These are phyloP conservation scores for Hartigia nigra DNA, from an alignment of 2,888 invertebrate genomes.

Conservation along the genomic window DNA sequence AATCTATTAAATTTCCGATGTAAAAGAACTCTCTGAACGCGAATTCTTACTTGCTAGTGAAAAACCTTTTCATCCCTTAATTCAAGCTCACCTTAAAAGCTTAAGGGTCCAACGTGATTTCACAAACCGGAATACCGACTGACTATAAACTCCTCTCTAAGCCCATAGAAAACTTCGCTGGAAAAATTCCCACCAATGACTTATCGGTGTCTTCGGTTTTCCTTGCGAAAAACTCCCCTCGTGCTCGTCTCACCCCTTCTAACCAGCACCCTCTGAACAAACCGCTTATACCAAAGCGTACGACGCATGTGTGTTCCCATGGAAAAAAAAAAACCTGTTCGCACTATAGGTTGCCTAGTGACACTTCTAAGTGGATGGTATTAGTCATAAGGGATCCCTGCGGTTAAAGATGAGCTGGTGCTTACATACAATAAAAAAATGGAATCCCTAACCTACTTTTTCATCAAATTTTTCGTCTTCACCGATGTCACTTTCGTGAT, in stretches of 20 bases:
- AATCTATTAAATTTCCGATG: not conserved
- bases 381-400: slow-evolving; percentile 21
- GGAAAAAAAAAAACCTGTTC: slow-evolving; percentile 12
- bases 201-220: slow-evolving; percentile 14
- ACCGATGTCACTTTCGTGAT: not conserved
- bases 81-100: slow-evolving; percentile 15
- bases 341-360: slow-evolving; percentile 16
- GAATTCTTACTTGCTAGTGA: not conserved
- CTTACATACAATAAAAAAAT: not conserved
- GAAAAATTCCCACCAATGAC: slow-evolving; percentile 22
- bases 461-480: not conserved
- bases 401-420: slow-evolving; percentile 13
- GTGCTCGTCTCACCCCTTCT: not conserved
- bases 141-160: slow-evolving; percentile 14
- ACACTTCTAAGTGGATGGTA: slow-evolving; percentile 11
- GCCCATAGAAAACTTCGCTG: slow-evolving; percentile 17
- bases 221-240: not conserved
- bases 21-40: not conserved
- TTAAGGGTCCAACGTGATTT: slow-evolving; percentile 20
- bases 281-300: not conserved
- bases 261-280: slow-evolving; percentile 6
- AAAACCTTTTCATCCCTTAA: not conserved
- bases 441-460: not conserved
- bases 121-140: slow-evolving; percentile 18
- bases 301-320: not conserved